Conservation (phyloP, 1,140 invertebrate genomes). For the Tetraneura akinire region DNA sequence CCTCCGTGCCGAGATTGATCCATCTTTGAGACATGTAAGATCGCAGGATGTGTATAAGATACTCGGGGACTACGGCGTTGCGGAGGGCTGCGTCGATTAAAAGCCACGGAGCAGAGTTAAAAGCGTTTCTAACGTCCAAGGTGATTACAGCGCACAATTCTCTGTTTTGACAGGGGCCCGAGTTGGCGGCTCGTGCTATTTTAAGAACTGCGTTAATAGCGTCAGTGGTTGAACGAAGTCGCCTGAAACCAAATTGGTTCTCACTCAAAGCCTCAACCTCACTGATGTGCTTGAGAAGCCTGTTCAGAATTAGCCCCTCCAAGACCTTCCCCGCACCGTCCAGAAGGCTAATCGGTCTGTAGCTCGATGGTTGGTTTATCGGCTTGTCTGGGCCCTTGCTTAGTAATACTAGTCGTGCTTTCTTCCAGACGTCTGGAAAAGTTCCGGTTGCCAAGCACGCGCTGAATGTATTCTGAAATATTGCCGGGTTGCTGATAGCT, state of each 20-base stretch:
- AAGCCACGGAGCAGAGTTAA: conserved; percentile 7
- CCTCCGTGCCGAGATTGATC: neutral
- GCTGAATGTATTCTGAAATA: neutral
- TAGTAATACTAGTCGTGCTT: neutral
- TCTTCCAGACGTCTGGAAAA: neutral
- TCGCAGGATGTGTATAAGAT: neutral
- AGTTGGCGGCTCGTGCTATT: neutral
- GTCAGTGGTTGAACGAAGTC: neutral
- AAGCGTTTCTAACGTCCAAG: neutral
- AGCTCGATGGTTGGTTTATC: neutral
- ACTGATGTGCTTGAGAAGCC: neutral
- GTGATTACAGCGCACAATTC: neutral
- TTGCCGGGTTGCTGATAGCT: neutral
- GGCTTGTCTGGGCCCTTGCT: neutral
- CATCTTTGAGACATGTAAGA: neutral
- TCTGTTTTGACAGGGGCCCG: neutral
- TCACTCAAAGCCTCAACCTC: neutral
- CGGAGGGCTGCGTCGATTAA: neutral
- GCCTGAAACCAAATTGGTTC: neutral
- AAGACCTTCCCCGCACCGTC: neutral
- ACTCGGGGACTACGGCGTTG: neutral
- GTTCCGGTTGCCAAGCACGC: neutral
- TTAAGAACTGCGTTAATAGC: neutral
- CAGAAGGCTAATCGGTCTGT: neutral
- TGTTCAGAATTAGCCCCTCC: neutral